Conservation (phyloP, 2,113 vertebrate genomes). For the Phalacrocorax carbo region DNA sequence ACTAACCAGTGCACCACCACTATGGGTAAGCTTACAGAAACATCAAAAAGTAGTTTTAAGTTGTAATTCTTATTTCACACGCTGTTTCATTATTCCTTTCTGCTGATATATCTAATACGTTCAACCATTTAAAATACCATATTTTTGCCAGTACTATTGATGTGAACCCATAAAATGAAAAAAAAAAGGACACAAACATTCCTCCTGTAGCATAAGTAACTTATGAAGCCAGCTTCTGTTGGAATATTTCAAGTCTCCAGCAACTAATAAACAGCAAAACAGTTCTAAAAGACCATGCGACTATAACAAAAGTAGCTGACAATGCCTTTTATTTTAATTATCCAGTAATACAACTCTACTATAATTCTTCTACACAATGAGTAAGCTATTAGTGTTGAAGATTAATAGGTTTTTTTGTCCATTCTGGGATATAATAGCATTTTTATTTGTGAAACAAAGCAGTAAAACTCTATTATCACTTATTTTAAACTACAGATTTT, state of each 20-base stretch:
- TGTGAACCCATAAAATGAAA: neutral
- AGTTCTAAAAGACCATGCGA: neutral
- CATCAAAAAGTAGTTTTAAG: neutral
- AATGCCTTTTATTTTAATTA: neutral
- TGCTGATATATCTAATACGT: neutral
- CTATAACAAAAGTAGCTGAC: slow-evolving; percentile 11
- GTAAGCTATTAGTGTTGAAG: slow-evolving; percentile 11
- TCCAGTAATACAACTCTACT: neutral
- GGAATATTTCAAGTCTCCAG: neutral
- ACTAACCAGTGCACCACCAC: neutral
- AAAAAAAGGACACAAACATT: neutral
- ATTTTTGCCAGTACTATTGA: neutral
- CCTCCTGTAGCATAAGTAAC: neutral
- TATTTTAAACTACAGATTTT: neutral
- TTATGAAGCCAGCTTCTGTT: neutral
- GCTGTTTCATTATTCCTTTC: neutral
- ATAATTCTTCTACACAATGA: slow-evolving; percentile 16
- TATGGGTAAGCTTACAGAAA: neutral
- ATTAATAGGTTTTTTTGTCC: neutral
- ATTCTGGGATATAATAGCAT: too few relatives aligned
- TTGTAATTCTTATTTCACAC: neutral
- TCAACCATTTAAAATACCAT: neutral
- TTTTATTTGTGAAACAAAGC: neutral
- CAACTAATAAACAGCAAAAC: neutral
- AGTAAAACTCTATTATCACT: neutral